phyloP scores from a whole-genome alignment of 2,113 vertebrate genomes.

The Tricholaema leucomelas region DNA sequence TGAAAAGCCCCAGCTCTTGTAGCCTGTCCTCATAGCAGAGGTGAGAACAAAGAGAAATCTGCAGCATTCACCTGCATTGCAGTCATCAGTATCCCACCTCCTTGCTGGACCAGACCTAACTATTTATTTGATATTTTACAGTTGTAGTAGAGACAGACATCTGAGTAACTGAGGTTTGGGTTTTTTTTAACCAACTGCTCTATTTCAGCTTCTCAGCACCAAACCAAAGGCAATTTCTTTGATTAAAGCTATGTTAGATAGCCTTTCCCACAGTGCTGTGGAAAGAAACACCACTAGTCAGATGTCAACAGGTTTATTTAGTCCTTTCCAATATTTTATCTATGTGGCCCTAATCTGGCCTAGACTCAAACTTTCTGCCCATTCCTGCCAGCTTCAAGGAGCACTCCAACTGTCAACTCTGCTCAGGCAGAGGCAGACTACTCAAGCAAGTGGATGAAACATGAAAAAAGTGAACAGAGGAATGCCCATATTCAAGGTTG shows the following conservation, averaged over 20 bases:
- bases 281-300: neutral
- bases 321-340: neutral
- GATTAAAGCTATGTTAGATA: neutral
- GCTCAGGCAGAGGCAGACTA: neutral
- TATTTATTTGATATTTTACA: slow-evolving; percentile 2
- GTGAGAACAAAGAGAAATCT: neutral
- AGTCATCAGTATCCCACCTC: neutral
- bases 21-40: too few relatives aligned
- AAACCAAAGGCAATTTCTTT: slow-evolving; percentile 7
- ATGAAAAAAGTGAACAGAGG: neutral
- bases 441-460: neutral
- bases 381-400: neutral
- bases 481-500: neutral
- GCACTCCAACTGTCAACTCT: neutral
- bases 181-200: neutral
- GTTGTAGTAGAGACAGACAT: neutral
- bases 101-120: slow-evolving; percentile 15
- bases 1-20: too few relatives aligned
- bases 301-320: neutral
- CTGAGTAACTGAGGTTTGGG: neutral
- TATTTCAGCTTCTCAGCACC: slow-evolving; percentile 21
- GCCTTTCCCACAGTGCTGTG: neutral
- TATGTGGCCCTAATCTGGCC: neutral
- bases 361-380: neutral
- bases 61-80: neutral